A percentile compares a stretch with the other conserved stretches of the same genome.
phyloP scores from a whole-genome alignment of 1,140 invertebrate species.

The Atta texana region DNA sequence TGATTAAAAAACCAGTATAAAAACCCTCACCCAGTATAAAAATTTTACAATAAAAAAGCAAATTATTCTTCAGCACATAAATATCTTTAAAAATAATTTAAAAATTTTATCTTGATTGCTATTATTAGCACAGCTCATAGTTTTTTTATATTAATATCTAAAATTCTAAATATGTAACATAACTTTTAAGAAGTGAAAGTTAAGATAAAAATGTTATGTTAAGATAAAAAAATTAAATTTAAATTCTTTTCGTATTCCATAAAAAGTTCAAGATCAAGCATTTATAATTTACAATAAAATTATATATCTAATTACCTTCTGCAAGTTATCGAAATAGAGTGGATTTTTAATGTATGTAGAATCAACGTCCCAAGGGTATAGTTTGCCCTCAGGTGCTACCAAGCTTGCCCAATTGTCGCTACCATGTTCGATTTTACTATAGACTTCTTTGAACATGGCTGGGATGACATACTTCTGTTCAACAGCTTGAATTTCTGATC shows the following conservation, averaged over 20 bases:
- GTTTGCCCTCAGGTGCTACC: constrained; percentile 91
- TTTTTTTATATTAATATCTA: neutral
- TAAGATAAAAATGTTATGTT: too few species aligned
- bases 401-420: constrained; percentile 95
- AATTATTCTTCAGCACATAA: neutral
- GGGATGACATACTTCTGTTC: constrained; percentile 97
- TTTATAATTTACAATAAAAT: neutral
- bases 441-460: constrained; percentile 98
- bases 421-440: constrained; percentile 94
- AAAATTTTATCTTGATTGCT: neutral
- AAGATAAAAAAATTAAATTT: neutral
- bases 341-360: constrained; percentile 99
- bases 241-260: neutral
- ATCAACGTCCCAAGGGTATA: constrained; percentile 96
- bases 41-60: neutral
- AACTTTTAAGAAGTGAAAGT: neutral
- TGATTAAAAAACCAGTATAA: too few species aligned
- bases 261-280: constrained; percentile 8
- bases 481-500: constrained; percentile 95
- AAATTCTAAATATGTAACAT: neutral
- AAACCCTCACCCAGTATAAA: neutral
- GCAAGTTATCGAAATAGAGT: constrained; percentile 98
- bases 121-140: neutral
- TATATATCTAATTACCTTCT: constrained; percentile 85
- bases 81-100: neutral